Evolutionary conservation across 2,797 vertebrate genomes (phyloP).

Genomic region (Catamblyrhynchus diadema): DNA sequence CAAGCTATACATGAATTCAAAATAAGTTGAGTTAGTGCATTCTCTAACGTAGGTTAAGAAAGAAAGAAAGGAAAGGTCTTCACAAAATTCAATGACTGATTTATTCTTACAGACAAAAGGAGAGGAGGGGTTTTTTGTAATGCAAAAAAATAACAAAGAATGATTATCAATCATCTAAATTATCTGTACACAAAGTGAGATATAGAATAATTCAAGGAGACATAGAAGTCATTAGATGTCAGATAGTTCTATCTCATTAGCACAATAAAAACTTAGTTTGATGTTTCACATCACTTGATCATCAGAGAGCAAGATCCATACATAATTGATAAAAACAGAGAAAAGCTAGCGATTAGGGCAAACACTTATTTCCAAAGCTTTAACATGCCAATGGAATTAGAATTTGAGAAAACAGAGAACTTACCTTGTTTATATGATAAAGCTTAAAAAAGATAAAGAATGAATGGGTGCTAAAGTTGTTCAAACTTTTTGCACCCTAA

Average conservation of each 20-base stretch:
- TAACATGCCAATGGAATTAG: not conserved
- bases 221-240: constrained; percentile 19
- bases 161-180: not conserved
- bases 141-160: not conserved
- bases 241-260: constrained; percentile 32
- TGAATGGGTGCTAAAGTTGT: not conserved
- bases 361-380: not conserved
- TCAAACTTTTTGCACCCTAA: not conserved
- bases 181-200: not conserved
- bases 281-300: constrained; percentile 22
- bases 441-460: not conserved
- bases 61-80: not conserved
- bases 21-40: not conserved
- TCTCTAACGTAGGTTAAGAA: not conserved
- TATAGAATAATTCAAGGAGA: constrained; percentile 37
- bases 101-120: not conserved
- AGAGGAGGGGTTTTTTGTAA: not conserved
- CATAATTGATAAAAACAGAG: constrained; percentile 29
- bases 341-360: not conserved
- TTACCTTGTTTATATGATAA: not conserved
- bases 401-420: not conserved
- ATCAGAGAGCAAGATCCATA: constrained; percentile 14
- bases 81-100: not conserved
- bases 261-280: constrained; percentile 39
- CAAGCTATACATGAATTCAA: not conserved